Evolutionary conservation across 1,140 invertebrate species (phyloP), one percentile per base, ranked within the genome.

Genomic region (Tenebrio molitor): DNA sequence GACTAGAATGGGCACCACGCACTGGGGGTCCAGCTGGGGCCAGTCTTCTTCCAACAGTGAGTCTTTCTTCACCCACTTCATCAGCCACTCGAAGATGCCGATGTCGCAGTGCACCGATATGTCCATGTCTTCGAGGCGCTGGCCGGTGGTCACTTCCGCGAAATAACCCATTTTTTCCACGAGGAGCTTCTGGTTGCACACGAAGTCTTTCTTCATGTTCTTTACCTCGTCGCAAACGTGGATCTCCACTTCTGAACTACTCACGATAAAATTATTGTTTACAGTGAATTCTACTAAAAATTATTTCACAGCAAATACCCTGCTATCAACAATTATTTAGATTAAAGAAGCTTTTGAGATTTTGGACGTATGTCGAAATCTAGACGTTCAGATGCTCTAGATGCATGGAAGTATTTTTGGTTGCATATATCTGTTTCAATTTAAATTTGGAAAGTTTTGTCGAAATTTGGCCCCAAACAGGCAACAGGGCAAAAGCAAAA

Each of bases 91-190:
- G 82, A 98, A 98, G 73, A 93, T 92, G 50, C 88, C 90, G 46
- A 98, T 92, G 84, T 98, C 96, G 82, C 96, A 97, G 82, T 98
- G 95, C 0, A 97, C 95, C 0, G 95, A 97, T 75, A 98, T 97
- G 78, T 98, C 96, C 87, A 97, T 97, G 76, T 97, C 95, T 81
- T 96, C 94, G n/a, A 96, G 81, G 44, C 90, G 88, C 83, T 95
- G 93, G 5, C 94, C 93, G 4, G 91, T 88, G 0, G 93, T 94
- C 0, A 95, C 91, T 81, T 96, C 93, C 16, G 94, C 92, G 85
- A 97, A 98, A 83, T 97, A 98, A 34, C 93, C 93, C 95, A 98
- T 98, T 84, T 97, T 95, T 64, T 90, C 88, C 0, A 96, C 88
- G 2, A 98, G 84, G 46, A 97, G 80, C 76, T 91, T 91, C 79